Evolutionary conservation across 2,113 vertebrate species (phyloP), one percentile per base, ranked within the genome.

Genomic region (Tricholaema leucomelas): DNA sequence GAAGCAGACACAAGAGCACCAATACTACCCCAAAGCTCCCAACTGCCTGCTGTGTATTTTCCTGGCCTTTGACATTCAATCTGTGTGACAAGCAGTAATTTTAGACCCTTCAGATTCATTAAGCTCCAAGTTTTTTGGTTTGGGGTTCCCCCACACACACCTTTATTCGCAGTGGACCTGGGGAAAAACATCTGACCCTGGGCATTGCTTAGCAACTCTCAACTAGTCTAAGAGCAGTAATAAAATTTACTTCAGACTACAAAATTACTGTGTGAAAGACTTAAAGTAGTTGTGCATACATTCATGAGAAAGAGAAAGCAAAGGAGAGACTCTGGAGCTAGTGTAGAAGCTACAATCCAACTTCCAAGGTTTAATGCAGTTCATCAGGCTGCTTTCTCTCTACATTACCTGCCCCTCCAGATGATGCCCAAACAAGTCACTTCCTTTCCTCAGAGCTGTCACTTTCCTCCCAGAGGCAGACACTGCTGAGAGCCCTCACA

Each of bases 401-500:
- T 54, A 35, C 13, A 40, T 36, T 59, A 25, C 52, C 36, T 2
- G 1, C 38, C 54, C 27, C 56, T 63, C n/a, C 0, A 0, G 15
- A 35, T 61, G 33, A 19, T 24, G 31, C 60, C 21, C 31, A 12
- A 50, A 8, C 20, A 58, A 81, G 59, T 81, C 1, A 81, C 46
- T 87, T 91, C 91, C 85, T 74, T 30, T 50, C 8, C 42, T 66
- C 40, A 52, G 9, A 58, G 55, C 81, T 56, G 14, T 46, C 9
- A 2, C 59, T 44, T 63, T 91, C 20, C 27, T 66, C 11, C 21
- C 2, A 1, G 12, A 40, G 46, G 18, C 54, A 71, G 59, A 71
- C 0, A 1, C 25, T 31, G 35, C 38, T 7, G 3, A 84, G 42
- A 78, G 35, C 54, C 27, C 20, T 42, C 25, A 2, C 50, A n/a